Conservation (phyloP, 2,888 invertebrate genomes). For the Drosophila seclusa region DNA sequence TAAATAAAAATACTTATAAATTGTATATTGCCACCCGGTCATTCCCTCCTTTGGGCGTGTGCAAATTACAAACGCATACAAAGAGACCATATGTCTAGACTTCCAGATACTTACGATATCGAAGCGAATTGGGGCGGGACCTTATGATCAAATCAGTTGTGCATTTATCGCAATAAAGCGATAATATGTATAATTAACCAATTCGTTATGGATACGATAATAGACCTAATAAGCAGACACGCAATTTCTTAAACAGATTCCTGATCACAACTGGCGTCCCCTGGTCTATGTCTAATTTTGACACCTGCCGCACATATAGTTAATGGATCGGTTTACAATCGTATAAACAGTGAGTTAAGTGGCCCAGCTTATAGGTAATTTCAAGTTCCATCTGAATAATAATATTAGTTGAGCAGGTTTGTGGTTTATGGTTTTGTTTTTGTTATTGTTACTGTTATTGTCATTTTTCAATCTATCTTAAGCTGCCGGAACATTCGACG, state of each 20-base stretch:
- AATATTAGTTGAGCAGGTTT: conserved; percentile 2
- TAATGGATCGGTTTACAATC: conserved; percentile 16
- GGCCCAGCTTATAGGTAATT: neutral
- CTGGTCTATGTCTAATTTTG: conserved; percentile 36
- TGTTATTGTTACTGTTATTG: neutral
- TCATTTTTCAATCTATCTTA: conserved; percentile 1
- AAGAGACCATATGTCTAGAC: conserved; percentile 8
- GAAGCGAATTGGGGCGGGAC: neutral
- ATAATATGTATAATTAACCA: conserved; percentile 36
- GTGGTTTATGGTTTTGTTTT: conserved; percentile 1
- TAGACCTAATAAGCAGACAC: conserved; percentile 21
- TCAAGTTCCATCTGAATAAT: neutral
- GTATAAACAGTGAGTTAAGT: conserved; percentile 17
- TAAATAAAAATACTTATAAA: conserved; percentile 1
- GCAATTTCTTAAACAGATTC: conserved; percentile 4
- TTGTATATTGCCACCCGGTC: neutral
- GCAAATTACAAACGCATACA: conserved; percentile 32
- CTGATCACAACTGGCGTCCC: conserved; percentile 49
- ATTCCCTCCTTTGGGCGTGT: conserved; percentile 27
- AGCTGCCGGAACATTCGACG: conserved; percentile 43
- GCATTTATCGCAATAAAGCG: conserved; percentile 20
- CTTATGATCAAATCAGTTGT: neutral
- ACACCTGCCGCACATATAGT: conserved; percentile 14
- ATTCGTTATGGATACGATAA: conserved; percentile 23
- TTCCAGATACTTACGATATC: conserved; percentile 21